Conservation (phyloP, 2,113 vertebrate genomes). For the Progne subis region DNA sequence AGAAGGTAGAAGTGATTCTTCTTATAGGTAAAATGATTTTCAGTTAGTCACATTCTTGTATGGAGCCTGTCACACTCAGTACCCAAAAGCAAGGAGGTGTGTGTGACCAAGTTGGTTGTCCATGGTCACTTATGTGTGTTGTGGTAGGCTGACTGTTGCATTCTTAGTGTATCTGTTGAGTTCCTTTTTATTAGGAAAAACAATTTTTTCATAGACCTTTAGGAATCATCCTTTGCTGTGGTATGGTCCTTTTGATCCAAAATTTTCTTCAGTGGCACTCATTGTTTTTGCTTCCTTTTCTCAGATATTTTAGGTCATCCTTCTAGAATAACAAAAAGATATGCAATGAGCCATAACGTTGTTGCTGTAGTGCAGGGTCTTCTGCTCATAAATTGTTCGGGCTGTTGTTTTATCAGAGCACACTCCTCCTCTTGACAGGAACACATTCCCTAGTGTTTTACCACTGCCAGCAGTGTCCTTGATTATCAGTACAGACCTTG, state of each 20-base stretch:
- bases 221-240: background rate
- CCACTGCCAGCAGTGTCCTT: background rate
- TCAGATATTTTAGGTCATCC: background rate
- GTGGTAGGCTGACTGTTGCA: background rate
- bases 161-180: background rate
- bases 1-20: background rate
- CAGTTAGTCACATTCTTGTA: fast-evolving
- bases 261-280: background rate
- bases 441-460: background rate
- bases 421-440: background rate
- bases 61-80: background rate
- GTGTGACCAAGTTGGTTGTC: background rate
- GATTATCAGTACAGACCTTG: background rate
- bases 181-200: background rate
- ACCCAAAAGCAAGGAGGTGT: background rate
- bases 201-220: background rate
- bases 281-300: background rate
- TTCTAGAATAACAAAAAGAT: background rate
- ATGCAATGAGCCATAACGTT: background rate
- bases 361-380: background rate
- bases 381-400: background rate
- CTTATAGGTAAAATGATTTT: background rate
- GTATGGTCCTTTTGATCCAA: background rate
- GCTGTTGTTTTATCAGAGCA: background rate
- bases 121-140: background rate